Conservation (phyloP, 2,113 vertebrate genomes). For the Psettodes erumei region DNA sequence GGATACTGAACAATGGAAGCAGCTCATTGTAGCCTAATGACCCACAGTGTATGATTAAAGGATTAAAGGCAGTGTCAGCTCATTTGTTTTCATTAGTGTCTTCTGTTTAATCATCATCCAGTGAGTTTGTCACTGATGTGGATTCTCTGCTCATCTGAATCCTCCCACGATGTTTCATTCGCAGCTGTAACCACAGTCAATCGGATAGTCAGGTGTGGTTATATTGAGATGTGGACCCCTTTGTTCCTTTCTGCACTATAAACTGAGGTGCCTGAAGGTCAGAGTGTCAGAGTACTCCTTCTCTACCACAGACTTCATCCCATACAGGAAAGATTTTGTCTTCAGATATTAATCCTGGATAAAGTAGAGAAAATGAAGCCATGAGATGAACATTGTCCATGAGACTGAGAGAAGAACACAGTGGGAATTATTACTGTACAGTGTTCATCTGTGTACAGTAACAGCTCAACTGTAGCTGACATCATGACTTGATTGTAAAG, state of each 20-base stretch:
- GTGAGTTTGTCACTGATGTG: no score
- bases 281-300: slow-evolving; percentile 41
- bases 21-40: no score
- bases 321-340: no score
- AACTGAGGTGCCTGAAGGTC: slow-evolving; percentile 42
- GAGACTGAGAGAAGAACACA: not conserved
- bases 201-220: no score
- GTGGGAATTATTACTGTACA: slow-evolving; percentile 3
- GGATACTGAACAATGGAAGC: no score
- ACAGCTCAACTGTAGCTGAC: no score
- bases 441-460: no score
- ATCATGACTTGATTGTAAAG: no score
- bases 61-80: not conserved
- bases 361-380: not conserved
- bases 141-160: not conserved
- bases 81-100: no score
- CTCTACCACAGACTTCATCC: slow-evolving; percentile 19
- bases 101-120: no score
- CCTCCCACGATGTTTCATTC: slow-evolving; percentile 11
- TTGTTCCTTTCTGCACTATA: slow-evolving; percentile 23
- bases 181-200: slow-evolving; percentile 18
- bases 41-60: no score
- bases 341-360: not conserved
- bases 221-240: not conserved
- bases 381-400: slow-evolving; percentile 2